phyloP scores from a whole-genome alignment of 2,113 vertebrate species.

The Xyrauchen texanus region DNA sequence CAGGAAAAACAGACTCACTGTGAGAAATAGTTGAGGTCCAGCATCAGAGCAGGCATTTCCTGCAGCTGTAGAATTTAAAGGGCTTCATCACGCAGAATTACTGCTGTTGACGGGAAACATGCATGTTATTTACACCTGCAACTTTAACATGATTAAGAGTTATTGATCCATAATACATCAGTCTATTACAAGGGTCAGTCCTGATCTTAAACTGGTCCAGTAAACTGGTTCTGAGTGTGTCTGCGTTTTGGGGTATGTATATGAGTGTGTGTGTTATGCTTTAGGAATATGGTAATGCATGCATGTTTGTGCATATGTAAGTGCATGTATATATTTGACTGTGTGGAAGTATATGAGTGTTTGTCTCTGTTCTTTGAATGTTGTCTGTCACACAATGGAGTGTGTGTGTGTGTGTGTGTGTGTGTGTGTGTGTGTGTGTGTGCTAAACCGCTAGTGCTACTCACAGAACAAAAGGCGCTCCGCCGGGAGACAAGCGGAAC shows the following conservation, averaged over 20 bases:
- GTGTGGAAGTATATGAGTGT: background rate
- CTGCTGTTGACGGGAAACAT: background rate
- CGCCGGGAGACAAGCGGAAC: constrained; percentile 31
- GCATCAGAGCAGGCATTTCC: constrained; percentile 19
- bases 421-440: constrained; percentile 15
- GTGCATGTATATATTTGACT: background rate
- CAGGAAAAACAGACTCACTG: constrained; percentile 17
- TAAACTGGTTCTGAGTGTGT: background rate
- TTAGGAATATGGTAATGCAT: too few relatives aligned
- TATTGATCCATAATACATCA: too few relatives aligned
- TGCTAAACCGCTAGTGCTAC: constrained; percentile 40
- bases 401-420: too few relatives aligned
- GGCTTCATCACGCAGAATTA: background rate
- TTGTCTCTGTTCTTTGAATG: background rate
- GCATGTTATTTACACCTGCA: background rate
- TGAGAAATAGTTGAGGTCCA: constrained; percentile 2
- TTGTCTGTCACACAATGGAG: too few relatives aligned
- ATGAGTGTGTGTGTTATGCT: background rate
- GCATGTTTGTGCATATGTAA: too few relatives aligned
- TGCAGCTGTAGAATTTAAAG: background rate
- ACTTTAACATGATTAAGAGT: too few relatives aligned
- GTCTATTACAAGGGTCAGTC: too few relatives aligned
- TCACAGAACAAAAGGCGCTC: constrained; percentile 40
- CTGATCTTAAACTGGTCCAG: too few relatives aligned
- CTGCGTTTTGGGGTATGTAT: background rate